Percentiles rank a stretch among this genome's conserved stretches.
Evolutionary conservation across 2,113 vertebrate species (phyloP).

Genomic region (Passer domesticus): DNA sequence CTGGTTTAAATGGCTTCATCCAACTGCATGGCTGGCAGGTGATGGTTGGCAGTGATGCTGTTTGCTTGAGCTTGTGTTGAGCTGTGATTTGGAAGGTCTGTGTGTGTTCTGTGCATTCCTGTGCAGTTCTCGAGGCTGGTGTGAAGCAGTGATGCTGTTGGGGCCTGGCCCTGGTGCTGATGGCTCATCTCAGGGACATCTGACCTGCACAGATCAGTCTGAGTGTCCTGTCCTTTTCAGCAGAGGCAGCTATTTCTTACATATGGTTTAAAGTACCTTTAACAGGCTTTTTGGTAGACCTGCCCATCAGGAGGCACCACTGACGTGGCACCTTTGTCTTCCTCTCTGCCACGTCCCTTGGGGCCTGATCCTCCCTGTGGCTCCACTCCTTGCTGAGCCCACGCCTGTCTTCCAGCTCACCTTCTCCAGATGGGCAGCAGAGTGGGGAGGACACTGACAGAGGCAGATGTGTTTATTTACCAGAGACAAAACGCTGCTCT

Average conservation of each 20-base stretch:
- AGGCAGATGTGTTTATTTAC: slow-evolving; percentile 85
- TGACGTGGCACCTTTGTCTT: slow-evolving; percentile 32
- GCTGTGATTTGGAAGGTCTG: neutral
- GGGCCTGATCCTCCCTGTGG: slow-evolving; percentile 23
- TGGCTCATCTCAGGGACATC: neutral
- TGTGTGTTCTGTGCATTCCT: neutral
- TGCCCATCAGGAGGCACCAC: slow-evolving; percentile 54
- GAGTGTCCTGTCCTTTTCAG: slow-evolving; percentile 21
- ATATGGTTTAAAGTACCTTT: slow-evolving; percentile 39
- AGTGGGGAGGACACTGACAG: slow-evolving; percentile 79
- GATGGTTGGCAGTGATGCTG: neutral
- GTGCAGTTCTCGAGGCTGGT: neutral
- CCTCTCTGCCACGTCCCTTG: slow-evolving; percentile 55
- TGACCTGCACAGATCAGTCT: slow-evolving; percentile 56
- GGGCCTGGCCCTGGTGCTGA: neutral
- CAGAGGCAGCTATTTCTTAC: slow-evolving; percentile 30
- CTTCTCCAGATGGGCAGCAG: slow-evolving; percentile 83
- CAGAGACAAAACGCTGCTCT: slow-evolving; percentile 71
- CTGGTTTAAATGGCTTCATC: neutral
- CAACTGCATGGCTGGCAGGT: neutral
- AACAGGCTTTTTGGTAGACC: slow-evolving; percentile 55
- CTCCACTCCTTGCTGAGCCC: slow-evolving; percentile 37
- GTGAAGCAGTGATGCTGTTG: neutral
- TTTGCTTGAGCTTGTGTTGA: neutral
- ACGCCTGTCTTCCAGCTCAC: slow-evolving; percentile 73